phyloP scores from a whole-genome alignment of 2,113 vertebrate species.

The Hydrochoerus hydrochaeris region DNA sequence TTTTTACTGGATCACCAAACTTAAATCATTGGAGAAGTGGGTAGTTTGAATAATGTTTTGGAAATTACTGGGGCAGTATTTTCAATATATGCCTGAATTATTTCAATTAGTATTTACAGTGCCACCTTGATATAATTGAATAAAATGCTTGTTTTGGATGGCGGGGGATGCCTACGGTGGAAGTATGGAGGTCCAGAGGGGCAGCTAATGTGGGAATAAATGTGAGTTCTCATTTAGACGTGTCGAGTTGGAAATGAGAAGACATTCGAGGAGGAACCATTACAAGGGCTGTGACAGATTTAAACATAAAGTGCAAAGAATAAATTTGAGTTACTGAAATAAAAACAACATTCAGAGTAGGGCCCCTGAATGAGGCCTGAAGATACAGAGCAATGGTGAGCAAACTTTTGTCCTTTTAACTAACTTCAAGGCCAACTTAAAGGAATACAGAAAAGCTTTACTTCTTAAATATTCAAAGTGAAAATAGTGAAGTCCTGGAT shows the following conservation, averaged over 20 bases:
- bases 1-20: neutral
- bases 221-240: constrained; percentile 12
- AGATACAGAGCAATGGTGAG: neutral
- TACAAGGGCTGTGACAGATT: neutral
- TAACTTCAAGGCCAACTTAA: neutral
- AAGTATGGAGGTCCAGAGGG: constrained; percentile 8
- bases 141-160: neutral
- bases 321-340: neutral
- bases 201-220: constrained; percentile 19
- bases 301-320: neutral
- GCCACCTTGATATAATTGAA: neutral
- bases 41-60: neutral
- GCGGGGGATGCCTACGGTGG: neutral
- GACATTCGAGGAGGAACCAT: neutral
- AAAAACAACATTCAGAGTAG: neutral
- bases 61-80: neutral
- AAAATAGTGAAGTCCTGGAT: neutral
- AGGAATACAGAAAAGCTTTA: neutral
- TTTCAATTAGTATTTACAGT: neutral
- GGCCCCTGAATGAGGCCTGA: neutral
- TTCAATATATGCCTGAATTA: neutral
- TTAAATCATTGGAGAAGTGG: neutral
- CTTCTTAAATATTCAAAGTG: neutral
- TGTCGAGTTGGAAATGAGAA: neutral
- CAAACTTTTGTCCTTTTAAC: neutral